A percentile compares a stretch with the other conserved stretches of the same genome.
phyloP scores from a whole-genome alignment of 2,888 invertebrate genomes.

The Cheilosia soror region DNA sequence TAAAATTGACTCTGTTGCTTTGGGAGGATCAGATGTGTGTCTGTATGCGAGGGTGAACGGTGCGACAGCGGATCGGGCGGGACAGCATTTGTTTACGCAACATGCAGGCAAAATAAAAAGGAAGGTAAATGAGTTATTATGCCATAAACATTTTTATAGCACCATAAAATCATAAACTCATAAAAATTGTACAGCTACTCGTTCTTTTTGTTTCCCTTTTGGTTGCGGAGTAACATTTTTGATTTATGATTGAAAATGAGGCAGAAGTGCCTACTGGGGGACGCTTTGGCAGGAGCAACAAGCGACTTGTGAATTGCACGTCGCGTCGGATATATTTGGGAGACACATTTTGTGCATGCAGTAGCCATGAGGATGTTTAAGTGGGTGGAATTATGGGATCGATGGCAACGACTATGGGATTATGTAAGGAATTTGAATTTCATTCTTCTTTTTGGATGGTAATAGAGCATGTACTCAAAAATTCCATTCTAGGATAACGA shows the following conservation, averaged over 20 bases:
- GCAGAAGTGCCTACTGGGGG: conserved; percentile 62
- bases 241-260: conserved; percentile 72
- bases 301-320: conserved; percentile 28
- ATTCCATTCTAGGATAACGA: conserved; percentile 48
- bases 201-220: conserved; percentile 24
- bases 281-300: conserved; percentile 43
- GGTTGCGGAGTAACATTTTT: conserved; percentile 57
- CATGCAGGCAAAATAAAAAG: conserved; percentile 57
- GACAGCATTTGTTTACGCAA: conserved; percentile 57
- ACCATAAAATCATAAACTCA: conserved; percentile 74
- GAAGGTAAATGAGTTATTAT: conserved; percentile 71
- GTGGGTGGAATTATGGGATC: conserved; percentile 35
- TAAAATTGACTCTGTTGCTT: conserved; percentile 51
- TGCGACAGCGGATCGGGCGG: conserved; percentile 1
- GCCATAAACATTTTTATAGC: conserved; percentile 73
- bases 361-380: neutral
- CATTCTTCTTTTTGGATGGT: conserved; percentile 14
- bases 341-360: neutral
- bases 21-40: conserved; percentile 28
- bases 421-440: conserved; percentile 12
- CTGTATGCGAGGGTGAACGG: no score
- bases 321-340: neutral
- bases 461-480: conserved; percentile 65
- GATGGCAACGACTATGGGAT: conserved; percentile 35
- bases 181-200: conserved; percentile 65